Evolutionary conservation across 1,140 invertebrate species (phyloP), one percentile per base, ranked within the genome.

Genomic region (Polypedilum vanderplanki): DNA sequence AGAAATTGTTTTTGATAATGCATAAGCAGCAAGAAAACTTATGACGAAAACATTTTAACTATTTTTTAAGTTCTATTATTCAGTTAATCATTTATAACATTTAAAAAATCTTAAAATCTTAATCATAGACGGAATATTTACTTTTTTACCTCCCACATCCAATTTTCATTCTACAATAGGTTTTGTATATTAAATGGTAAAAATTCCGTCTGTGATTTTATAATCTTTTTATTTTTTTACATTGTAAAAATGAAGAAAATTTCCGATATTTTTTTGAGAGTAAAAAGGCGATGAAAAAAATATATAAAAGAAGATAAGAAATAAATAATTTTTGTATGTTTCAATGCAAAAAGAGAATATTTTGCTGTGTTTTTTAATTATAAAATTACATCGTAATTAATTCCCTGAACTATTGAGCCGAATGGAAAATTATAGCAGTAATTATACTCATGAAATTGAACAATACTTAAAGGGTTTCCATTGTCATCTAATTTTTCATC

Each of bases 241-340:
- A 15, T n/a, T n/a, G 15, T 12, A 46, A 57, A 57, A 57, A 57
- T 57, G 12, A n/a, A 57, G 15, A 46, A 57, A 57, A 57, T 15
- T 33, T 12, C 12, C 46, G 41, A 12, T 15, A 46, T 46, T 46
- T 46, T 46, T 46, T 46, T 46, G 46, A 57, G n/a, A 57, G 12
- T 46, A n/a, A 70, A n/a, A 70, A 70, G 18, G 18, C n/a, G 64
- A 67, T 3, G 18, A 70, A 70, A 67, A 67, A 67, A 70, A 57
- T n/a, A n/a, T 57, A 57, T 57, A 18, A 17, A 57, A 57, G 20
- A 20, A 20, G 10, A 70, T 18, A 70, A n/a, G n/a, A n/a, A 70
- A 70, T 20, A 70, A 70, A 70, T 70, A 20, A 18, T 70, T 70
- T 70, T 70, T 70, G 65, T 70, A 70, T 70, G 65, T 70, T 18